Base-by-base conservation (phyloP, 2,797 vertebrate genomes). In the Steatocranus sp. region DNA sequence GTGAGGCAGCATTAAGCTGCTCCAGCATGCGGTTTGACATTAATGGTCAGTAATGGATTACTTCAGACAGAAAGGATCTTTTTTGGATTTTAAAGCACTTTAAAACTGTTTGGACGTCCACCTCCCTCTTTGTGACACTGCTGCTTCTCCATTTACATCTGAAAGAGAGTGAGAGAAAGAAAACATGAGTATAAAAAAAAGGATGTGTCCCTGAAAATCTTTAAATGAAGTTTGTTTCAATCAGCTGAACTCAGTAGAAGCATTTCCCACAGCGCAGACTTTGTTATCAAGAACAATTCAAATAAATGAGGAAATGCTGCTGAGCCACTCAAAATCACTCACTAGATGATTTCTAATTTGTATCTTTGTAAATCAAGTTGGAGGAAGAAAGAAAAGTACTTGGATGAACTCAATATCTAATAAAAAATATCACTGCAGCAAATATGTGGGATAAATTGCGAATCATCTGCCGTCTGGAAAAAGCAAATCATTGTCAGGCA, bases 1-100 rank as follows among this genome's bases (percentile, higher is more conserved):
- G 89, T 82, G 89, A 95, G 93, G 96, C 96, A 97, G 95, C 97
- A 95, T 97, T 91, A 95, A 96, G 97, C 91, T 95, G 94, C 95
- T 88, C 86, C 92, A 88, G 89, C 84, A 90, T 91, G 90, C 95
- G 89, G 87, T 95, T 92, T 91, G 95, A 96, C 90, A 95, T 91
- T 93, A 96, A 95, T 94, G 93, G 90, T 91, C 91, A 94, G 91
- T 91, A 89, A 94, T 85, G 84, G 86, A 95, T 93, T 85, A 92
- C 91, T 95, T 95, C 87, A 88, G 89, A 90, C 92, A 90, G 91
- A 91, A 94, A 91, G 66, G 76, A 84, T 76, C 82, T 86, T 79
- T 84, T 89, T 88, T 86, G 74, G 75, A 74, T 89, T 93, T 92
- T 63, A 87, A 85, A 91, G 81, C 63, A 51, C 80, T 92, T 91